These are phyloP conservation scores for Papilio protenor DNA, from an alignment of 2,888 invertebrate species.

Conservation along the genomic window DNA sequence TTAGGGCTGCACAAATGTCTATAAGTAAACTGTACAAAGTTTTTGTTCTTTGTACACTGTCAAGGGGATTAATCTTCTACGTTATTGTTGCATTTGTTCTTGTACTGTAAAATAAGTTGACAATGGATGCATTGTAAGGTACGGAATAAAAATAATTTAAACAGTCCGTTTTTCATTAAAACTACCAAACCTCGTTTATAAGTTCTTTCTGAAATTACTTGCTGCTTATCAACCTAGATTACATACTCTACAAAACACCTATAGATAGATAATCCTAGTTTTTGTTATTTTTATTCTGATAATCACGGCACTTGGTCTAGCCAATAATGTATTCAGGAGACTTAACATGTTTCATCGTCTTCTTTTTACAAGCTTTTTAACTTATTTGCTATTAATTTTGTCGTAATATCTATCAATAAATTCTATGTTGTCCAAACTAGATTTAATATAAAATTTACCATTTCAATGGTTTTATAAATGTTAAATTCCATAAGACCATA, in stretches of 20 bases:
- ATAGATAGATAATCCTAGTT: not conserved
- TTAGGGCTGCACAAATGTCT: conserved; percentile 38
- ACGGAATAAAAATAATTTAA: not conserved
- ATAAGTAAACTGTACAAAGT: conserved; percentile 31
- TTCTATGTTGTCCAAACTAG: not conserved
- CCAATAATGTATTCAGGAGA: not conserved
- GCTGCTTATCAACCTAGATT: not conserved
- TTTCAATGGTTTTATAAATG: not conserved
- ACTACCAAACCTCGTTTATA: not conserved
- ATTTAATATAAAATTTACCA: not conserved
- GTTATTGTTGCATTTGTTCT: conserved; percentile 15
- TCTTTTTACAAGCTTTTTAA: not conserved
- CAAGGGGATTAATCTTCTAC: conserved; percentile 28
- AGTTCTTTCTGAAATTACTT: not conserved
- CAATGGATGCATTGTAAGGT: conserved; percentile 7
- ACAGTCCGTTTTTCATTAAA: not conserved
- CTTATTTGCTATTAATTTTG: not conserved
- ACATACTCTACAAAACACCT: not conserved
- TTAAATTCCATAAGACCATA: not conserved
- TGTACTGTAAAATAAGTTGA: conserved; percentile 6
- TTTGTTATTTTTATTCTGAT: not conserved
- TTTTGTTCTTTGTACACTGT: conserved; percentile 27
- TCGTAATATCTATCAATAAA: not conserved
- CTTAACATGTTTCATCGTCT: not conserved
- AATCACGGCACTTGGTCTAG: not conserved